A percentile compares a stretch with the other conserved stretches of the same genome.
Evolutionary conservation across 2,888 invertebrate species (phyloP).

Genomic region (Hemicrepidius hirtus): DNA sequence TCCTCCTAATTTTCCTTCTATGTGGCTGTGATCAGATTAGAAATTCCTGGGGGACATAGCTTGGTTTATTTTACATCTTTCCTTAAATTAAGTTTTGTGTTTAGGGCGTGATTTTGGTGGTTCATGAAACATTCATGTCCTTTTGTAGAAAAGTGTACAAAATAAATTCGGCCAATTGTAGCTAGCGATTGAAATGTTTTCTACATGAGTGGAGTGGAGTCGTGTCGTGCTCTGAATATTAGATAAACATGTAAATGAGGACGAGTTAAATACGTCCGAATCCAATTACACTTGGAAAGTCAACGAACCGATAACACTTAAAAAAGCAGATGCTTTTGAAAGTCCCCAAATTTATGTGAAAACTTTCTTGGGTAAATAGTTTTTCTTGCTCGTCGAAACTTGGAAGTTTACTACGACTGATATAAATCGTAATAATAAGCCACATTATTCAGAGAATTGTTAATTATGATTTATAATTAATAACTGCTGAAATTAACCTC

Average conservation of each 20-base stretch:
- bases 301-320: conserved; percentile 17
- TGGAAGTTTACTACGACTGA: no score
- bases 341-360: no score
- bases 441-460: no score
- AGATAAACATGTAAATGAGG: conserved; percentile 32
- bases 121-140: conserved; percentile 3
- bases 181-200: conserved; percentile 32
- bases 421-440: no score
- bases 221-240: conserved; percentile 38
- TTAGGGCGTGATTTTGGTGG: background rate
- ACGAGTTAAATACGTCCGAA: conserved; percentile 32
- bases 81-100: no score
- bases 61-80: no score
- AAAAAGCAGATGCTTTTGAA: background rate
- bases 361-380: no score
- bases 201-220: conserved; percentile 33
- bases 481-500: background rate
- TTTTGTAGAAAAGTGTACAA: background rate
- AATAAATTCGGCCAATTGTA: conserved; percentile 11
- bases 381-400: no score
- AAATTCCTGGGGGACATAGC: no score
- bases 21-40: no score
- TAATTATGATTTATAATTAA: background rate
- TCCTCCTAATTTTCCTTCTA: no score
- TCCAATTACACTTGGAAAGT: conserved; percentile 28